Conservation (phyloP, 1,140 invertebrate species). For the Musca vetustissima region DNA sequence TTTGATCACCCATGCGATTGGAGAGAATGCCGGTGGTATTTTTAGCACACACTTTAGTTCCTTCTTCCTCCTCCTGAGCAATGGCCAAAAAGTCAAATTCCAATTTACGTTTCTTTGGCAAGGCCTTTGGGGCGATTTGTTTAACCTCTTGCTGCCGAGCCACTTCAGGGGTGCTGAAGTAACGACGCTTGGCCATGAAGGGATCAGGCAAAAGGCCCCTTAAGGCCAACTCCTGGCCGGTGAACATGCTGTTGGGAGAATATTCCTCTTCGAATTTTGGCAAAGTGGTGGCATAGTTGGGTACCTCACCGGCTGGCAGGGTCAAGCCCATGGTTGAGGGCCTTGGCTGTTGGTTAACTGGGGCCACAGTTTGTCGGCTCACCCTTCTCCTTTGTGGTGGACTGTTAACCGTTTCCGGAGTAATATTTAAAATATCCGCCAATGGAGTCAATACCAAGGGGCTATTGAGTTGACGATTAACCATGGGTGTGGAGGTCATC, state of each 20-base stretch:
- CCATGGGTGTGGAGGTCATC: conserved; percentile 45
- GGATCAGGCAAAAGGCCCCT: conserved; percentile 43
- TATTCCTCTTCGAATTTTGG: conserved; percentile 47
- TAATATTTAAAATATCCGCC: conserved; percentile 46
- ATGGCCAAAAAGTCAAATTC: conserved; percentile 40
- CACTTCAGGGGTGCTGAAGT: conserved; percentile 32
- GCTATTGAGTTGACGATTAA: conserved; percentile 38
- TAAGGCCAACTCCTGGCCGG: conserved; percentile 46
- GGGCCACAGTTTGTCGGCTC: neutral
- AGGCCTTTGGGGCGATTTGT: neutral
- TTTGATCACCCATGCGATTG: conserved; percentile 46
- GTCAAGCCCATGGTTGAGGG: conserved; percentile 27
- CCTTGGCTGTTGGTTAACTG: neutral
- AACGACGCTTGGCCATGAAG: conserved; percentile 46
- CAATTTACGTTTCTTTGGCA: conserved; percentile 40
- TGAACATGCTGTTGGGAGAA: conserved; percentile 40
- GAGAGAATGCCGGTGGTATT: conserved; percentile 33
- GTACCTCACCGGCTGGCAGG: conserved; percentile 31
- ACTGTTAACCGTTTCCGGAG: conserved; percentile 30
- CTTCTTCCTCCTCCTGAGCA: conserved; percentile 16
- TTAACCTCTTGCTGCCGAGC: neutral
- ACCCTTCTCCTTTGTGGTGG: neutral
- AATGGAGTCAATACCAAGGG: conserved; percentile 45
- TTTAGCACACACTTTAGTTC: neutral
- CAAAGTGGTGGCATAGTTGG: conserved; percentile 42